phyloP scores from a whole-genome alignment of 2,113 vertebrate species.

The Heptranchias perlo region DNA sequence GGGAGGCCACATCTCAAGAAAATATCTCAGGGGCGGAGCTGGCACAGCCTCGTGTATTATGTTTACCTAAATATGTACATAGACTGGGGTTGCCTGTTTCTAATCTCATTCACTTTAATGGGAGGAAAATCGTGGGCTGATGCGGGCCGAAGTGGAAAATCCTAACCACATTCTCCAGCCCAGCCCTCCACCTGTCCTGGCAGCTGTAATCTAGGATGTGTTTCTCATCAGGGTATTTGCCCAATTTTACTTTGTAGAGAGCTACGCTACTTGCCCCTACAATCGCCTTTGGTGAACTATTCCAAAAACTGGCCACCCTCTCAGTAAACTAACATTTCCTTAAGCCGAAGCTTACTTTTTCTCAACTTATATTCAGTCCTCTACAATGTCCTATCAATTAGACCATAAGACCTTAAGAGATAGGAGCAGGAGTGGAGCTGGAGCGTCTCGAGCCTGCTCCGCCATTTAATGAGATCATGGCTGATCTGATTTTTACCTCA shows the following conservation, averaged over 20 bases:
- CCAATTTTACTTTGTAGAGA: not conserved
- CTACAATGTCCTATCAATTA: not conserved
- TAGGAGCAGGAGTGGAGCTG: too few relatives aligned
- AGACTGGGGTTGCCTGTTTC: not conserved
- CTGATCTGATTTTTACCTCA: too few relatives aligned
- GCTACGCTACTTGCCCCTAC: not conserved
- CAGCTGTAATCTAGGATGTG: not conserved
- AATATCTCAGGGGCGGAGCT: too few relatives aligned
- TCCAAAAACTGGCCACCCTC: not conserved
- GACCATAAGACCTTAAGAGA: too few relatives aligned
- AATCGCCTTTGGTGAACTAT: not conserved
- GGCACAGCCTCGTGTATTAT: not conserved
- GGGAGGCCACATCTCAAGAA: not conserved
- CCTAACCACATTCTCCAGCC: not conserved
- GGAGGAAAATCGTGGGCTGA: not conserved
- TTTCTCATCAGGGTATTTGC: not conserved
- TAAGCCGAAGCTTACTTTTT: not conserved
- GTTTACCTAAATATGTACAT: not conserved
- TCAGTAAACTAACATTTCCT: not conserved
- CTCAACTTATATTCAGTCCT: not conserved
- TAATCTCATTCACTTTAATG: not conserved
- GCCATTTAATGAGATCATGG: too few relatives aligned
- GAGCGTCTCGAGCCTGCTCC: too few relatives aligned
- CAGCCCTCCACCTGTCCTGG: not conserved
- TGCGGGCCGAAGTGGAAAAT: not conserved